Evolutionary conservation across 30 jellyfish, hydroid and myxozoan genomes (phyloP).

Genomic region (Aurelia sp.): DNA sequence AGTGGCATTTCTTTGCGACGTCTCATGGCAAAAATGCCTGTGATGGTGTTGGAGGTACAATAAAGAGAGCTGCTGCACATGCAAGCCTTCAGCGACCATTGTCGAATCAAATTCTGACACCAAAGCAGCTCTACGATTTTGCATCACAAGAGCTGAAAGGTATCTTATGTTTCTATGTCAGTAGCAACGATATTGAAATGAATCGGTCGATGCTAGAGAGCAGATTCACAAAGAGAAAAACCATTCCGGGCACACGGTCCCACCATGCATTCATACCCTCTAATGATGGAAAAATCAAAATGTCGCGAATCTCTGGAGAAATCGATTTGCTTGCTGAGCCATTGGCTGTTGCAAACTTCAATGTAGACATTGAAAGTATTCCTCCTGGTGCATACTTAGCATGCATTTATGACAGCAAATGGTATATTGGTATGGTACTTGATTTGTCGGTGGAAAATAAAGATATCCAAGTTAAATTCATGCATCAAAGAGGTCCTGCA

Average conservation of each 20-base stretch:
- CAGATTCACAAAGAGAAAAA: not conserved
- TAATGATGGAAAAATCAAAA: not conserved
- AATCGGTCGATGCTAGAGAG: not conserved
- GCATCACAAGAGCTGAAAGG: not conserved
- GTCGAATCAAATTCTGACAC: slow-evolving; percentile 18
- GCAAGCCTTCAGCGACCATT: slow-evolving; percentile 49
- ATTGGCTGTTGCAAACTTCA: not conserved
- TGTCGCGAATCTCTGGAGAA: not conserved
- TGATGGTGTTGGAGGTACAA: slow-evolving; percentile 41
- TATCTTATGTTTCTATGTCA: not conserved
- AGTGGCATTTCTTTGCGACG: slow-evolving; percentile 43
- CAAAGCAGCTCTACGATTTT: slow-evolving; percentile 7
- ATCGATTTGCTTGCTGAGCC: slow-evolving; percentile 2
- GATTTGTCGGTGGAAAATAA: slow-evolving; percentile 6
- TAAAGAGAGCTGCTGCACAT: slow-evolving; percentile 31
- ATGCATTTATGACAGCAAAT: not conserved
- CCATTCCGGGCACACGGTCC: slow-evolving; percentile 45
- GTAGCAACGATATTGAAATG: not conserved
- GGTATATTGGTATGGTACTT: too few relatives aligned
- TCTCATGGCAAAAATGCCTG: too few relatives aligned
- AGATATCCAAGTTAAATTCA: not conserved
- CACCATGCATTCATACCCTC: slow-evolving; percentile 15
- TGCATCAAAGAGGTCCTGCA: not conserved
- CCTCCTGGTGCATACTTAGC: not conserved
- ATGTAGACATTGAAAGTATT: not conserved